phyloP scores from a whole-genome alignment of 2,888 invertebrate genomes.

The Scaptomyza tumidula region DNA sequence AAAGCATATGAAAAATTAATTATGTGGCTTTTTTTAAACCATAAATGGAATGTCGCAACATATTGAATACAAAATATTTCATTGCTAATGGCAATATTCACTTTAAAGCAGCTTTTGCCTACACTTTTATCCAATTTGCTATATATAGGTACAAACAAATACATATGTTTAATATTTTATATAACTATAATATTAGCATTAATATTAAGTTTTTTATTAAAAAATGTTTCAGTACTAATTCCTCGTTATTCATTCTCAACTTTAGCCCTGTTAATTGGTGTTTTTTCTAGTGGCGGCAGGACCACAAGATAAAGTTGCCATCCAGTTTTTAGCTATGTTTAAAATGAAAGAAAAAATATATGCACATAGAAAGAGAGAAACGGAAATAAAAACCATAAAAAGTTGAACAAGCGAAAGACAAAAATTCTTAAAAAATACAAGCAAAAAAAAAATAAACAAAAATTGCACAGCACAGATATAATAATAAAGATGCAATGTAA shows the following conservation, averaged over 20 bases:
- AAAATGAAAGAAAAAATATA: slow-evolving; percentile 20
- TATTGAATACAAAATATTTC: neutral
- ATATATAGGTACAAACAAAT: too few species aligned
- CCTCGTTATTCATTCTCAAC: neutral
- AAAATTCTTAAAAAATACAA: slow-evolving; percentile 31
- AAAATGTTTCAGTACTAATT: neutral
- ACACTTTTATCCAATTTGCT: neutral
- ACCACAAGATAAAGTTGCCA: slow-evolving; percentile 19
- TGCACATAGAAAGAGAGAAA: neutral
- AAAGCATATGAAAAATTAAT: slow-evolving; percentile 2
- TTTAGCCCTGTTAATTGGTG: neutral
- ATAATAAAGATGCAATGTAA: slow-evolving; percentile 16
- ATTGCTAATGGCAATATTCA: neutral
- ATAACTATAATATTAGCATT: neutral
- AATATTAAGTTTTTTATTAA: neutral
- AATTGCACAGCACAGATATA: slow-evolving; percentile 10
- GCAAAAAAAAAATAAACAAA: slow-evolving; percentile 11
- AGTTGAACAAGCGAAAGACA: slow-evolving; percentile 5
- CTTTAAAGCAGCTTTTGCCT: neutral
- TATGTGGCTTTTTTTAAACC: neutral
- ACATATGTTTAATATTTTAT: neutral
- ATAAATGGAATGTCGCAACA: neutral
- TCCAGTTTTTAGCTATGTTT: slow-evolving; percentile 22
- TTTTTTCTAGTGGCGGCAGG: slow-evolving; percentile 1
- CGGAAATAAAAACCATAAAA: slow-evolving; percentile 13